Conservation (phyloP, 2,797 vertebrate genomes). For the Pterois miles region DNA sequence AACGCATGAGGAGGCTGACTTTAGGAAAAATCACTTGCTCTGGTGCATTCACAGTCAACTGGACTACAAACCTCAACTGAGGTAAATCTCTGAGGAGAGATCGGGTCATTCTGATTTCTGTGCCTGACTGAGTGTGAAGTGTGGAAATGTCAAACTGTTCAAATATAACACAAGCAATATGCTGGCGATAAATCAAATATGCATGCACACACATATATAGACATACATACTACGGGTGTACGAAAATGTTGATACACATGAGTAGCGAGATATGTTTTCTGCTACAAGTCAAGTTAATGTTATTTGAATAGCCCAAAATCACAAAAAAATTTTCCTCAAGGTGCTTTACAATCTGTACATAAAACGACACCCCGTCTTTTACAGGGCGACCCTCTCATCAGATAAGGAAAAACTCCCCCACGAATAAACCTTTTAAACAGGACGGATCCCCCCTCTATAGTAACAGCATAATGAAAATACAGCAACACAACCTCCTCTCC, state of each 20-base stretch:
- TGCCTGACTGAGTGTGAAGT: not conserved
- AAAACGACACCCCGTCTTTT: too few species aligned
- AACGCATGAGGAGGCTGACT: slow-evolving; percentile 43
- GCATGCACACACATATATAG: not conserved
- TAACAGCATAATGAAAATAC: too few species aligned
- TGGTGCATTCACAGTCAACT: slow-evolving; percentile 22
- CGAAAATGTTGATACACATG: too few species aligned
- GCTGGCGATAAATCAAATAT: not conserved
- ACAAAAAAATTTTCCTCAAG: too few species aligned
- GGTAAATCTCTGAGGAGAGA: slow-evolving; percentile 17
- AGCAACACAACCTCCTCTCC: too few species aligned
- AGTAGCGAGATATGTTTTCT: accelerated
- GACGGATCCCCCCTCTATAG: too few species aligned
- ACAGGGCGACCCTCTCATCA: too few species aligned
- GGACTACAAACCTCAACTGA: slow-evolving; percentile 16
- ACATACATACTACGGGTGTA: not conserved
- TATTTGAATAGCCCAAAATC: too few species aligned
- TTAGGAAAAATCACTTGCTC: slow-evolving; percentile 38
- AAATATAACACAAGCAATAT: not conserved
- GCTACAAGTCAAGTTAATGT: too few species aligned
- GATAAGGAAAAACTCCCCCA: too few species aligned
- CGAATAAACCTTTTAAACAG: too few species aligned
- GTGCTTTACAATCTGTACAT: too few species aligned
- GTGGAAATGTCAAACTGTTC: slow-evolving; percentile 1
- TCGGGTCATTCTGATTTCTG: slow-evolving; percentile 12